Evolutionary conservation across 2,888 invertebrate species (phyloP), one percentile per base, ranked within the genome.

Genomic region (Drosophila stalkeri): DNA sequence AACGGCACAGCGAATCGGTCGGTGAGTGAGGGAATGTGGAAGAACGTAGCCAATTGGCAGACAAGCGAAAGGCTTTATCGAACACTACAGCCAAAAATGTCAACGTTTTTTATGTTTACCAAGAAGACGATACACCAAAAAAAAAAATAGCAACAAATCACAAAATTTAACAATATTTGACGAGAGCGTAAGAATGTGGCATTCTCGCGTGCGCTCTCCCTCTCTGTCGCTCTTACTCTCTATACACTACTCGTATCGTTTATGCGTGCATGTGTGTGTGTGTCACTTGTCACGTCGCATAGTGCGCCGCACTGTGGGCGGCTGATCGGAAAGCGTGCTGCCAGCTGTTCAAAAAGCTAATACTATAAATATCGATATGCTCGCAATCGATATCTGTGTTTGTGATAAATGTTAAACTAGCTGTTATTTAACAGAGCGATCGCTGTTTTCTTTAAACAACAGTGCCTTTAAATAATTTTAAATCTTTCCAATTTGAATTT

Each of bases 281-380:
- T 61, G 62, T 44, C 71, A 64, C 57, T 75, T 81, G 67, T 81
- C 64, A 70, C 82, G 75, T 75, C 79, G 72, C 69, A 72, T 44
- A 75, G 62, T 71, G 63, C 68, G 57, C 47, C 60, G 54, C 57
- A 61, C 47, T 64, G 67, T 79, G 75, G 75, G 64, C 67, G 80
- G 70, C 59, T 75, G 80, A 80, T 80, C 81, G 64, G 46, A 43
- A 51, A 54, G 44, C 9, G 16, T 11, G 79, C 52, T 81, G 70
- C 76, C 81, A 78, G 68, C 63, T 70, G 54, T 62, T 65, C 5
- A 12, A 59, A 66, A 54, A 43, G 23, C 55, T 55, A 3, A 39
- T 39, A 55, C 12, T 35, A 37, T 54, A 35, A 44, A 14, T 59
- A 64, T 68, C 77, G 67, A 72, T 77, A 52, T 57, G 16, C 12